A percentile compares a stretch with the other conserved stretches of the same genome.
phyloP scores from a whole-genome alignment of 2,888 invertebrate genomes.

The Zaprionus lineosus region DNA sequence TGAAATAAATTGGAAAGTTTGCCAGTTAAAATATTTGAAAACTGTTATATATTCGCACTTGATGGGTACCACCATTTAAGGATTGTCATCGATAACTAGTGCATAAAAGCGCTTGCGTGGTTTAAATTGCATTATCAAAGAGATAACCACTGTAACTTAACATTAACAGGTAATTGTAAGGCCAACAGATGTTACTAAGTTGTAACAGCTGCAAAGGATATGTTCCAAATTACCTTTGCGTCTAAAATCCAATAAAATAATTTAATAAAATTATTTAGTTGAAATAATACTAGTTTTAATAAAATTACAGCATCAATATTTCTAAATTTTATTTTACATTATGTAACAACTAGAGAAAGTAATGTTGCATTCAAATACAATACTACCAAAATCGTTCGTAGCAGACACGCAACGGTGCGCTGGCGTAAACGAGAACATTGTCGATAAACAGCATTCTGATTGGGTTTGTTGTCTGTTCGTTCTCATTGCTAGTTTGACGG shows the following conservation, averaged over 20 bases:
- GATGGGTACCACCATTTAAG: constrained; percentile 43
- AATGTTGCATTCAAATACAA: not conserved
- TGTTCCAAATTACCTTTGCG: constrained; percentile 23
- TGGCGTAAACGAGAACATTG: constrained; percentile 55
- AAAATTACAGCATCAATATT: too few relatives aligned
- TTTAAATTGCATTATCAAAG: not conserved
- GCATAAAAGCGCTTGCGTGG: not conserved
- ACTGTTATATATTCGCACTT: constrained; percentile 43
- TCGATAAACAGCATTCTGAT: constrained; percentile 55
- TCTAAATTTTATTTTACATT: too few relatives aligned
- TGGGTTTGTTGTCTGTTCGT: constrained; percentile 54
- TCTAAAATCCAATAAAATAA: not conserved
- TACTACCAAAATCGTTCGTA: not conserved
- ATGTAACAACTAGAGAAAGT: too few relatives aligned
- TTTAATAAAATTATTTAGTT: not conserved
- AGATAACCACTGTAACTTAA: constrained; percentile 24
- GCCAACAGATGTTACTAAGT: constrained; percentile 28
- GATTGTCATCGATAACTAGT: constrained; percentile 6
- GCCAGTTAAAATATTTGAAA: too few relatives aligned
- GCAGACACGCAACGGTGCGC: constrained; percentile 33
- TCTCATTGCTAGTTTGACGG: constrained; percentile 60
- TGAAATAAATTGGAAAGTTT: not conserved
- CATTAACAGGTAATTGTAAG: constrained; percentile 14
- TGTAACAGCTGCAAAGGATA: constrained; percentile 40
- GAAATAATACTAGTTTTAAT: not conserved